phyloP scores from a whole-genome alignment of 2,797 vertebrate genomes.

The Cynodonichthys magdalenae region DNA sequence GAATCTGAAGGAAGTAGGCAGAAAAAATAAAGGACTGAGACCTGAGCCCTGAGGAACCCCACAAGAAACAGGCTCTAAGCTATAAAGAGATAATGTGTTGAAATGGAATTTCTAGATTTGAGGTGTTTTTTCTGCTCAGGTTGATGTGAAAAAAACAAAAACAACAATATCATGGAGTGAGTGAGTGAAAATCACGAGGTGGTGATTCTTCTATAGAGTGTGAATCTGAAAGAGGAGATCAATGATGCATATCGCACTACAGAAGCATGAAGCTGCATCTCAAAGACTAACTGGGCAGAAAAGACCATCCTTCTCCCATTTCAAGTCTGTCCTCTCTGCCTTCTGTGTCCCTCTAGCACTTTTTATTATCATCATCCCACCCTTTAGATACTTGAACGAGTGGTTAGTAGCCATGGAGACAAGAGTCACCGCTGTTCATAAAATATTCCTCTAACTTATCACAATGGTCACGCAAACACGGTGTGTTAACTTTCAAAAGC shows the following conservation, averaged over 20 bases:
- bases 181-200: slow-evolving; percentile 46
- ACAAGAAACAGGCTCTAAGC: no score
- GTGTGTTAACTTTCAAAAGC: slow-evolving; percentile 56
- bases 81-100: background rate
- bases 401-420: slow-evolving; percentile 24
- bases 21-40: no score
- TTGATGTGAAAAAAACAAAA: slow-evolving; percentile 33
- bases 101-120: slow-evolving; percentile 18
- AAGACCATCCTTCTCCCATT: slow-evolving; percentile 45
- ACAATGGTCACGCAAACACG: slow-evolving; percentile 33
- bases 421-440: slow-evolving; percentile 18
- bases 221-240: slow-evolving; percentile 60
- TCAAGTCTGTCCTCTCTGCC: slow-evolving; percentile 37
- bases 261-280: slow-evolving; percentile 55
- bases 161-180: slow-evolving; percentile 14
- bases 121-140: slow-evolving; percentile 12
- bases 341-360: slow-evolving; percentile 12
- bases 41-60: no score
- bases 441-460: slow-evolving; percentile 53
- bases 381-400: slow-evolving; percentile 29
- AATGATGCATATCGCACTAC: slow-evolving; percentile 62
- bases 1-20: no score
- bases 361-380: slow-evolving; percentile 21
- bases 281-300: slow-evolving; percentile 39
- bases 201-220: slow-evolving; percentile 46